These are phyloP conservation scores for Miichthys miiuy DNA, from an alignment of 2,797 vertebrate species.

Conservation along the genomic window DNA sequence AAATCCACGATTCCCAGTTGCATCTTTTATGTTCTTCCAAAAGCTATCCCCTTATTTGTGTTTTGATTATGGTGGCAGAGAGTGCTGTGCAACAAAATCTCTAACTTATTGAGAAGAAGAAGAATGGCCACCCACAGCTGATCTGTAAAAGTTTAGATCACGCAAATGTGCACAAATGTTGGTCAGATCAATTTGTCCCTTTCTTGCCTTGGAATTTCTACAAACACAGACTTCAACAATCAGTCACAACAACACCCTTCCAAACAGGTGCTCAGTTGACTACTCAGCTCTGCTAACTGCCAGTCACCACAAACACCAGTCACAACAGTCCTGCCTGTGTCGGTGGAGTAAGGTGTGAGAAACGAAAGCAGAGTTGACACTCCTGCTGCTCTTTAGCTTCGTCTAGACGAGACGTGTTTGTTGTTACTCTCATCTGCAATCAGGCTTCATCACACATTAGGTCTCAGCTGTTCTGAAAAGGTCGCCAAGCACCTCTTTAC, in stretches of 20 bases:
- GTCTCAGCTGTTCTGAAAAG: conserved; percentile 69
- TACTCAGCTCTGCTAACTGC: conserved; percentile 41
- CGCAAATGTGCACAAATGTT: background rate
- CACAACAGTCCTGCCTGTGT: conserved; percentile 50
- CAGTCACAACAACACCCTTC: conserved; percentile 48
- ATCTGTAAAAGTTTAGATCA: background rate
- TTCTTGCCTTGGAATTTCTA: background rate
- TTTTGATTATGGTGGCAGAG: background rate
- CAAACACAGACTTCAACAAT: background rate
- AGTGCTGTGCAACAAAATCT: background rate
- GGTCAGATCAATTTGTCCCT: background rate
- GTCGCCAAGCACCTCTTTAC: conserved; percentile 48
- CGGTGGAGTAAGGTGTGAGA: conserved; percentile 40
- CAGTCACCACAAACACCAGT: conserved; percentile 54
- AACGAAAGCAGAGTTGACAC: conserved; percentile 25
- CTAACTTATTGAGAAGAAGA: background rate
- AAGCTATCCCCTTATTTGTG: background rate
- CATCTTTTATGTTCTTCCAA: background rate
- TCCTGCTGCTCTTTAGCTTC: conserved; percentile 53
- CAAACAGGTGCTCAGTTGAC: background rate
- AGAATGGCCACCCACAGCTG: background rate
- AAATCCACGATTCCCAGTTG: background rate
- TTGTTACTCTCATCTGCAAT: conserved; percentile 57
- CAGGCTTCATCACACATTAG: conserved; percentile 74
- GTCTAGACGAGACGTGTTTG: conserved; percentile 56